Percentiles rank a stretch among this genome's conserved stretches.
phyloP scores from a whole-genome alignment of 2,797 vertebrate genomes.

The Peromyscus attwateri region DNA sequence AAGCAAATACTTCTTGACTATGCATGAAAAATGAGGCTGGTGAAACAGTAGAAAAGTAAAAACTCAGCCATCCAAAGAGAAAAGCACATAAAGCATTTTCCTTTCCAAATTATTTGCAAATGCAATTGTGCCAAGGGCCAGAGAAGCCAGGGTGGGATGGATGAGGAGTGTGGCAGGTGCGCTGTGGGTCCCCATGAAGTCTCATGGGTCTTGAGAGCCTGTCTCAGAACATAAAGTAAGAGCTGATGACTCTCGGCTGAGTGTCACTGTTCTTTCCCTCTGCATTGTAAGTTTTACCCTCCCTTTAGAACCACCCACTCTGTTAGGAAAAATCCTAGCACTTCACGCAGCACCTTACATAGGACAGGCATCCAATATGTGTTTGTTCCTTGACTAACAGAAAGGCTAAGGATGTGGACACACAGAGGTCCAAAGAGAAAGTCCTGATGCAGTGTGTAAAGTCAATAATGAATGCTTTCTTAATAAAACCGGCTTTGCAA shows the following conservation, averaged over 20 bases:
- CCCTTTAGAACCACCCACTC: not conserved
- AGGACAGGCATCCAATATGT: not conserved
- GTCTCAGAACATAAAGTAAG: not conserved
- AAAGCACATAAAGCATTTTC: conserved; percentile 13
- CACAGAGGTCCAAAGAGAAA: not conserved
- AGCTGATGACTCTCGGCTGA: not conserved
- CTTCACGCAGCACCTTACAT: not conserved
- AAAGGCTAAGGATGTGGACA: not conserved
- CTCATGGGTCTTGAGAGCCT: not conserved
- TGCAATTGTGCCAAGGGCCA: not conserved
- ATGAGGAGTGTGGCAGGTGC: not conserved
- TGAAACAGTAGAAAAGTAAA: conserved; percentile 33
- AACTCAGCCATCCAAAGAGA: conserved; percentile 33
- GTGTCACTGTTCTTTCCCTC: not conserved
- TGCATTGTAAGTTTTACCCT: not conserved
- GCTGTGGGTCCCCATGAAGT: not conserved
- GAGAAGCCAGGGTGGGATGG: not conserved
- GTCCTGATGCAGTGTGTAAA: not conserved
- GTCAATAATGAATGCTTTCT: not conserved
- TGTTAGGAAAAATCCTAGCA: not conserved
- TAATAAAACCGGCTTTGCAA: not conserved
- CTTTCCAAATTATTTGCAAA: conserved; percentile 48
- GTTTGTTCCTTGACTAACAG: not conserved
- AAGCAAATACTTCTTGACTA: conserved; percentile 38
- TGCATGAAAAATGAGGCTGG: not conserved